Conservation (phyloP, 2,113 vertebrate genomes). For the Otocyon megalotis region DNA sequence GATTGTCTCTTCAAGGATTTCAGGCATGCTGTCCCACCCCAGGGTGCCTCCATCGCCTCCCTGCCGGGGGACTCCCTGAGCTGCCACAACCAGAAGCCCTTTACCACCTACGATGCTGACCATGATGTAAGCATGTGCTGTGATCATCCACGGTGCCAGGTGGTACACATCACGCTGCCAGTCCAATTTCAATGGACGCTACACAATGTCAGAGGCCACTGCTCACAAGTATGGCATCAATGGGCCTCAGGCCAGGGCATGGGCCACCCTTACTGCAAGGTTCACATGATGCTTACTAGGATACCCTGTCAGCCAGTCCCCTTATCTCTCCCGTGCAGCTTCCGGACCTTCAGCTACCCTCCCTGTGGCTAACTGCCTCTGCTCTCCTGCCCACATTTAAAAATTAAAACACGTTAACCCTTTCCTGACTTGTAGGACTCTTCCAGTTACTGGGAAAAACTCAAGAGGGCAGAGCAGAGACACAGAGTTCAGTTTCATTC, state of each 20-base stretch:
- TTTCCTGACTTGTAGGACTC: not conserved
- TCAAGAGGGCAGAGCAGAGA: not conserved
- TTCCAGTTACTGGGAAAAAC: not conserved
- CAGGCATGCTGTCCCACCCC: not conserved
- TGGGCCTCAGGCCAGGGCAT: not conserved
- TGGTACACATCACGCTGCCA: not conserved
- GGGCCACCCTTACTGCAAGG: constrained; percentile 31
- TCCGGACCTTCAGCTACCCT: not conserved
- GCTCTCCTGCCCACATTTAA: not conserved
- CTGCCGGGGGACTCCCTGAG: constrained; percentile 66
- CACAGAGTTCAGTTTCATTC: not conserved
- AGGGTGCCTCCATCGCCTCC: not conserved
- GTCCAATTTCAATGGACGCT: constrained; percentile 12
- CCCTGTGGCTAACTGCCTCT: not conserved
- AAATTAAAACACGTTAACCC: constrained; percentile 61
- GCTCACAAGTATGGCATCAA: not conserved
- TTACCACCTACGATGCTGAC: constrained; percentile 58
- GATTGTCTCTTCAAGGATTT: not conserved
- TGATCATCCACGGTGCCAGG: not conserved
- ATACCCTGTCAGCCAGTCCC: not conserved
- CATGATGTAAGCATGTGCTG: not conserved
- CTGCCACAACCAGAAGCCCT: not conserved
- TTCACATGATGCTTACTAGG: constrained; percentile 44
- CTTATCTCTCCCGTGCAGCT: constrained; percentile 47
- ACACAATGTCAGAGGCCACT: not conserved